Base-by-base conservation (phyloP, 2,797 vertebrate species). In the Mastacembelus armatus region DNA sequence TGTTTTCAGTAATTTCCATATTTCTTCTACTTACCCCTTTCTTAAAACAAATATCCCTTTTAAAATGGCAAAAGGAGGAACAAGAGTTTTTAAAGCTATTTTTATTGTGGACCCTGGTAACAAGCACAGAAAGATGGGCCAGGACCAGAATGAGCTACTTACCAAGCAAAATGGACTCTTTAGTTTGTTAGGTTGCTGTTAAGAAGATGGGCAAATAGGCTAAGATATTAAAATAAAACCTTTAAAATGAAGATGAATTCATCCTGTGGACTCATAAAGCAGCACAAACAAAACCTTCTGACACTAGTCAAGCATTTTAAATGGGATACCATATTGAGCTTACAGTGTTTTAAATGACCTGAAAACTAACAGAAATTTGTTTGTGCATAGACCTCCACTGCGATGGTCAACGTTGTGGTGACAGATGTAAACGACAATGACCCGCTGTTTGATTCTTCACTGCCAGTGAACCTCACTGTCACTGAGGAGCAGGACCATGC, bases 381-480 rank as follows among this genome's bases (percentile, higher is more conserved):
- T 27, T 51, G 36, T 74, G 59, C 78, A 21, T 71, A 99, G 98
- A 98, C 96, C 42, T 98, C 97, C 16, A 96, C 95, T 32, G 93
- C 95, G 14, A 96, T 92, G 0, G 95, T 99, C 77, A 95, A 95
- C 21, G 91, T 99, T 5, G 90, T 95, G 83, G 97, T 99, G 88
- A 97, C 95, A 0, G 98, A 99, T 56, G 96, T 99, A 67, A 99
- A 99, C 63, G 97, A 99, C 91, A 99, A 99, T 0, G 96, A 96
- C 52, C 98, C 98, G 0, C 77, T 93, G 67, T 99, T 99, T 78
- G 94, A 97, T 80, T 83, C 90, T 15, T 95, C 94, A 44, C 92
- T 98, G 62, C 95, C 95, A 5, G 93, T 88, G 88, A 98, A 98
- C 87, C 85, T 99, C 27, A 96, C 96, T 0, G 96, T 99, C 68